Percentiles rank a stretch among this genome's conserved stretches.
Conservation (phyloP, 2,113 vertebrate species). For the Neolamprologus devosi region DNA sequence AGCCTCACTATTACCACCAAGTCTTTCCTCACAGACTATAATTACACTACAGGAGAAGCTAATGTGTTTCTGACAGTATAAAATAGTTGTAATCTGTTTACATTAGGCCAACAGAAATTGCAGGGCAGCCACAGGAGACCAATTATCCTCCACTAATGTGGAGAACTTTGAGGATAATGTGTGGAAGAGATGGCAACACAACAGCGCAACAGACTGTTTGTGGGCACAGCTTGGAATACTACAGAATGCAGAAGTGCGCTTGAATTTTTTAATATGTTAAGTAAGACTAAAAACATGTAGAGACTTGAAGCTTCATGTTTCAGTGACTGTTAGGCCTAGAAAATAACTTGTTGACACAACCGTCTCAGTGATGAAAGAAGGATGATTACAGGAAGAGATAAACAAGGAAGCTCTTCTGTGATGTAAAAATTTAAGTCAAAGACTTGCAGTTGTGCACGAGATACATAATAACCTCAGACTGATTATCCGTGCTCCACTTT, state of each 20-base stretch:
- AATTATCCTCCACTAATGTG: slow-evolving; percentile 35
- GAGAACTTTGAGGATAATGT: neutral
- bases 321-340: neutral
- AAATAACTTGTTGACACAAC: neutral
- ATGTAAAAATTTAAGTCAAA: neutral
- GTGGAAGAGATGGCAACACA: slow-evolving; percentile 2
- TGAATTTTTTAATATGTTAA: neutral
- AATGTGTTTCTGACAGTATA: slow-evolving; percentile 23
- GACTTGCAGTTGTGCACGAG: neutral
- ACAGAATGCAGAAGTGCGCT: neutral
- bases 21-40: slow-evolving; percentile 21
- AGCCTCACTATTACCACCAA: neutral
- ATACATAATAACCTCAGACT: neutral
- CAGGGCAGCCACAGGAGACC: slow-evolving; percentile 27
- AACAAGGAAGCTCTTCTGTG: neutral
- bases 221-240: neutral
- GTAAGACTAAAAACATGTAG: neutral
- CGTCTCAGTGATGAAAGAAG: neutral
- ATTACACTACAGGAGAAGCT: slow-evolving; percentile 28
- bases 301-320: neutral
- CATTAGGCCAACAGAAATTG: slow-evolving; percentile 28
- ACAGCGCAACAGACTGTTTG: neutral
- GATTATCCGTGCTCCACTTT: neutral
- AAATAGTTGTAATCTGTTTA: slow-evolving; percentile 37
- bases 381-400: neutral